Conservation (phyloP, 2,888 invertebrate genomes). For the Tenthredo scrophulariae region DNA sequence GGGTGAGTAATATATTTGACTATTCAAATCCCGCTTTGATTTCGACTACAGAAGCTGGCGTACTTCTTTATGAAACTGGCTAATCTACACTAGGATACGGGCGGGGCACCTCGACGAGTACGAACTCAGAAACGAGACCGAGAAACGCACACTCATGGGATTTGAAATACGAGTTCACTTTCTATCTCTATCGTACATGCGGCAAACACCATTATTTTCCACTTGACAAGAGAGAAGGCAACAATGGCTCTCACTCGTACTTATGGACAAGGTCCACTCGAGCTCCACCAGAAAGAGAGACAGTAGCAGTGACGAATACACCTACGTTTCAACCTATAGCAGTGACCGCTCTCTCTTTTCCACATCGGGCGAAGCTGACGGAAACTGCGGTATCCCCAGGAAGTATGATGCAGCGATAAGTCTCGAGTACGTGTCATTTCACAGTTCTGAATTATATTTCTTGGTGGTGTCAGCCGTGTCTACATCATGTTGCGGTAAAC, state of each 20-base stretch:
- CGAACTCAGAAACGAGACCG: not conserved
- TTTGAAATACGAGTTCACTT: not conserved
- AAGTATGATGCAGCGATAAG: constrained; percentile 47
- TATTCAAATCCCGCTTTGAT: not conserved
- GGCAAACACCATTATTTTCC: not conserved
- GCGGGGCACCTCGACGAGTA: constrained; percentile 21
- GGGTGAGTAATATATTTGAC: not conserved
- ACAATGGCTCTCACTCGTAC: not conserved
- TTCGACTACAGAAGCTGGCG: not conserved
- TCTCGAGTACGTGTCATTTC: not conserved
- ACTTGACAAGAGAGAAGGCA: not conserved
- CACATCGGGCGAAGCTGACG: constrained; percentile 1
- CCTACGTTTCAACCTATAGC: not conserved
- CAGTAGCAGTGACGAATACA: not conserved
- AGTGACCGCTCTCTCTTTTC: not conserved
- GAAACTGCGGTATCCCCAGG: constrained; percentile 41
- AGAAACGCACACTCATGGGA: not conserved
- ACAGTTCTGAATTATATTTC: not conserved
- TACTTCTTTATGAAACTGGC: not conserved
- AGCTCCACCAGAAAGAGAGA: not conserved
- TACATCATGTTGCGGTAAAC: not conserved
- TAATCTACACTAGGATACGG: not conserved
- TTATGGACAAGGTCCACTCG: not conserved
- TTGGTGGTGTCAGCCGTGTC: not conserved
- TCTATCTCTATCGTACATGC: not conserved